Evolutionary conservation across 2,797 vertebrate genomes (phyloP).

Genomic region (Cyclopterus lumpus): DNA sequence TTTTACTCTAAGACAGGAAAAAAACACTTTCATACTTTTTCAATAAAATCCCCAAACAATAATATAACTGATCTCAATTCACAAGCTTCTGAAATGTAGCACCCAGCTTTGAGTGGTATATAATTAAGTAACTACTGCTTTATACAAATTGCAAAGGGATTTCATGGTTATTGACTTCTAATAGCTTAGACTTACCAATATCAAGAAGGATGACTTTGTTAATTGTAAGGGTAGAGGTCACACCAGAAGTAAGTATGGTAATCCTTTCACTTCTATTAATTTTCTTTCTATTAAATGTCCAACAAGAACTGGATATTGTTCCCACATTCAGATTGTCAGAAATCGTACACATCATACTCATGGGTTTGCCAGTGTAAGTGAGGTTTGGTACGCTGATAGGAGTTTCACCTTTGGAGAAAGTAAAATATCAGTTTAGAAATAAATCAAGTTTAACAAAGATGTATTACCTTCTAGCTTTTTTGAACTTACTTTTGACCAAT

Average conservation of each 20-base stretch:
- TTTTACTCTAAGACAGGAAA: too few species aligned
- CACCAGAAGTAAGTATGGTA: rapidly evolving
- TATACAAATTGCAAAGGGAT: not conserved
- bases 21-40: not conserved
- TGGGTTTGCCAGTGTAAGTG: slow-evolving; percentile 37
- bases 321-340: not conserved
- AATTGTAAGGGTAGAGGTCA: slow-evolving; percentile 42
- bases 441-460: not conserved
- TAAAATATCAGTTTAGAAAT: not conserved
- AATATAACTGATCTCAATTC: not conserved
- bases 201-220: slow-evolving; percentile 36
- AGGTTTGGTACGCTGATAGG: rapidly evolving
- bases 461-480: not conserved
- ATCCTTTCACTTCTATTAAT: slow-evolving; percentile 12
- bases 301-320: not conserved
- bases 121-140: not conserved
- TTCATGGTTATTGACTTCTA: not conserved
- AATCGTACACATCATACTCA: slow-evolving; percentile 53
- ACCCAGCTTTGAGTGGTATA: not conserved
- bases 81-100: not conserved
- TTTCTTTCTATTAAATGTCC: slow-evolving; percentile 49
- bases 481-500: slow-evolving; percentile 50
- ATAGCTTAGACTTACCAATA: slow-evolving; percentile 65
- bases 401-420: slow-evolving; percentile 32
- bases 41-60: not conserved